Base-by-base conservation (phyloP, 2,888 invertebrate species). In the Hermodice carunculata region DNA sequence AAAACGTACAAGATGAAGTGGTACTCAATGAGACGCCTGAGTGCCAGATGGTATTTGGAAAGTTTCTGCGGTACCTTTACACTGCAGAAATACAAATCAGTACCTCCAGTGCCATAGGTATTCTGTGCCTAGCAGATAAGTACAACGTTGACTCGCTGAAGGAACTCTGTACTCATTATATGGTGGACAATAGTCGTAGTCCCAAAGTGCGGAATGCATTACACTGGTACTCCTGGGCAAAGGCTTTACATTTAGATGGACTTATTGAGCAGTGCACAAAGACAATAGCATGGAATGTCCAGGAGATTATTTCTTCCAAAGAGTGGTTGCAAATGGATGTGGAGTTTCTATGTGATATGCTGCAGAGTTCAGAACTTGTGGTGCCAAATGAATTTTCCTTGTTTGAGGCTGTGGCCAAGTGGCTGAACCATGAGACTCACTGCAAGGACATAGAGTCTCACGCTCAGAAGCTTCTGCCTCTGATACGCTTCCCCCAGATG, bases 91-190 rank as follows among this genome's bases (percentile, higher is more conserved):
- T 85, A 1, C 66, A 69, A n/a, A 78, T 86, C 42, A 78, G 75
- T 31, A 75, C 74, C 26, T 77, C 80, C 5, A 78, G 79, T 22
- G 82, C 84, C 14, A 80, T 85, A 0, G 85, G 85, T 1, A 79
- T 86, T 58, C 71, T 86, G 32, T 85, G 85, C 68, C 73, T 86
- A 37, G 85, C 86, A 0, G 86, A 85, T 69, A 86, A 86, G 67
- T 86, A 86, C 71, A 78, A 83, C 54, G 85, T 86, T 11, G 67
- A 69, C 14, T 84, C 86, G 4, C 70, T 86, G 49, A 84, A 85
- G 64, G 64, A 70, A 3, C 71, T 85, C 37, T 84, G 84, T 62
- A 77, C 78, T 1, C 67, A 74, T n/a, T 86, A 82, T 70, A 86
- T 86, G 86, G 74, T 80, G 6, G 77, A 82, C n/a, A 78, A 85